Evolutionary conservation across 2,888 invertebrate species (phyloP).

Genomic region (Pantelozetes paolii): DNA sequence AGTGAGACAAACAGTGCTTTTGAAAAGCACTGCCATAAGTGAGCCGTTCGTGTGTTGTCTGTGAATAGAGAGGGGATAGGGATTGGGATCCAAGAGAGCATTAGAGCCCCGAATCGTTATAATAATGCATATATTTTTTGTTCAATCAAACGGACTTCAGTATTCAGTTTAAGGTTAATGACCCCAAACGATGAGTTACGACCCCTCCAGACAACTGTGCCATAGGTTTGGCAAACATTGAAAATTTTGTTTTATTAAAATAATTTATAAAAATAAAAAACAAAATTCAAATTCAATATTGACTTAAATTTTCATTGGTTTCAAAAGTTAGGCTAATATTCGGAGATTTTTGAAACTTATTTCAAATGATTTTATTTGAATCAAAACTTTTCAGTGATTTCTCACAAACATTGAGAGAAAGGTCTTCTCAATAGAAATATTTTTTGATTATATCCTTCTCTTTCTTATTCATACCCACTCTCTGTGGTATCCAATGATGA

Average conservation of each 20-base stretch:
- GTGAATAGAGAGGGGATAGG: background rate
- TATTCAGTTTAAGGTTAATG: constrained; percentile 13
- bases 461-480: background rate
- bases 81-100: background rate
- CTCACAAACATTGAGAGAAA: background rate
- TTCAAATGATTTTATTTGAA: no score
- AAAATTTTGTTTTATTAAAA: no score
- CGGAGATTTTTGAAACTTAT: no score
- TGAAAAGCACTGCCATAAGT: background rate
- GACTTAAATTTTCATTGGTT: no score
- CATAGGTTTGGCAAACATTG: background rate
- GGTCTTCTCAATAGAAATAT: background rate
- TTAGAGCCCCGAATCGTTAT: constrained; percentile 11
- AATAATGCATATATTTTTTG: constrained; percentile 5
- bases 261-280: no score
- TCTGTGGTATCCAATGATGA: constrained; percentile 3
- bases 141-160: background rate
- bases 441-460: no score
- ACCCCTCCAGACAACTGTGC: background rate
- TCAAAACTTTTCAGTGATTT: no score
- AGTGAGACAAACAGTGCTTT: background rate
- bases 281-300: no score
- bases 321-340: no score
- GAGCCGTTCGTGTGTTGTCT: constrained; percentile 7
- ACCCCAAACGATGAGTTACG: background rate